Evolutionary conservation across 2,113 vertebrate genomes (phyloP).

Genomic region (Arizona elegans): DNA sequence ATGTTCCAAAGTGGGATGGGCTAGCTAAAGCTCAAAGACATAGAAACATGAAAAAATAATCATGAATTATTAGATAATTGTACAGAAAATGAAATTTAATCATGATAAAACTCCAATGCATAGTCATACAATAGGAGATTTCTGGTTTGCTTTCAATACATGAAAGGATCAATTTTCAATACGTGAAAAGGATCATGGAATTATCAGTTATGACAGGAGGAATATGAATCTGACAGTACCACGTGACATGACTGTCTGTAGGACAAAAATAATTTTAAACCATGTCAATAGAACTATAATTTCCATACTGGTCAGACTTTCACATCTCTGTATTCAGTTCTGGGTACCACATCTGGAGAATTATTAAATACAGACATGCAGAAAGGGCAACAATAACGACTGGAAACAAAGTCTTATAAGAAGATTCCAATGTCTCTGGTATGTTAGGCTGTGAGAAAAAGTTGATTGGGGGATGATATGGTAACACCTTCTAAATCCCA

Average conservation of each 20-base stretch:
- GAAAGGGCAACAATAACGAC: neutral
- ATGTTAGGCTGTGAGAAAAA: neutral
- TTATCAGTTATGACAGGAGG: neutral
- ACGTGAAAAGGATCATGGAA: neutral
- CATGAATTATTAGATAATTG: neutral
- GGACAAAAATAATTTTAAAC: neutral
- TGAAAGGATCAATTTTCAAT: no score
- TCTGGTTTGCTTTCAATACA: neutral
- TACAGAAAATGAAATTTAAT: neutral
- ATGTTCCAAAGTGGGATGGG: neutral
- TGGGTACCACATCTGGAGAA: neutral
- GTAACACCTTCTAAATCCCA: neutral
- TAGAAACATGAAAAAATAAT: neutral
- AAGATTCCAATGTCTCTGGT: neutral
- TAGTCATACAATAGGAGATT: neutral
- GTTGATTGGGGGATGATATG: neutral
- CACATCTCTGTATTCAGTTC: neutral
- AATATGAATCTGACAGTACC: neutral
- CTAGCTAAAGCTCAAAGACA: neutral
- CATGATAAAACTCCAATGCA: neutral
- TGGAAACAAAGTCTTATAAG: neutral
- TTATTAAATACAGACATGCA: neutral
- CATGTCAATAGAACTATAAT: neutral
- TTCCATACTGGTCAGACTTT: neutral
- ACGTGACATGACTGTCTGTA: neutral